Base-by-base conservation (phyloP, 2,888 invertebrate species). In the Thymelicus sylvestris region DNA sequence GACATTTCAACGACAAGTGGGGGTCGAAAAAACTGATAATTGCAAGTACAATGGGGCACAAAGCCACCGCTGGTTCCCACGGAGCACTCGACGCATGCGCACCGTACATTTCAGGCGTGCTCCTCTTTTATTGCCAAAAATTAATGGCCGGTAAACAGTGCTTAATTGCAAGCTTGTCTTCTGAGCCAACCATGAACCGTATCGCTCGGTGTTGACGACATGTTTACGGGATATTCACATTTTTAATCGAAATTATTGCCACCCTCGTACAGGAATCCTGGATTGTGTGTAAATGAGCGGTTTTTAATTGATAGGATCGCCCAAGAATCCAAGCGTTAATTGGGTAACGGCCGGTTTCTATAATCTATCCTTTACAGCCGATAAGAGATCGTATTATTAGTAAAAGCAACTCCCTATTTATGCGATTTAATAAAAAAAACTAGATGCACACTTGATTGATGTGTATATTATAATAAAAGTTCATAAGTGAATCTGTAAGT, bases 81-180 rank as follows among this genome's bases (percentile, higher is more conserved):
- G 93, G 85, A 84, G 84, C 90, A 86, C 87, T 90, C 80, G 77
- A 80, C 47, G 80, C 86, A 86, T 85, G 88, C 91, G 91, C 86
- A 89, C 90, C 90, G 87, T 86, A 87, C 92, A 93, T 93, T 90
- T 86, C 88, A 77, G 79, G 88, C 89, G 83, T 85, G 91, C 92
- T 87, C 89, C 83, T 89, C 91, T 92, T 93, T 93, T 93, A 93
- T 93, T 93, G 92, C 93, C 93, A 92, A 93, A 93, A 93, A 93
- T 93, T 92, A 93, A 93, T 92, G 93, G 86, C 88, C 92, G 81
- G 90, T 89, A 92, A 92, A 93, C 86, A 92, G 92, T 83, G 86
- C 89, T 85, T 93, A 93, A 93, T 93, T 93, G 87, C 91, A 85
- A 86, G 84, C 85, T 86, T 81, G 87, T 82, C 88, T 89, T 89